Conservation (phyloP, 2,113 vertebrate genomes). For the Uropsilus gracilis region DNA sequence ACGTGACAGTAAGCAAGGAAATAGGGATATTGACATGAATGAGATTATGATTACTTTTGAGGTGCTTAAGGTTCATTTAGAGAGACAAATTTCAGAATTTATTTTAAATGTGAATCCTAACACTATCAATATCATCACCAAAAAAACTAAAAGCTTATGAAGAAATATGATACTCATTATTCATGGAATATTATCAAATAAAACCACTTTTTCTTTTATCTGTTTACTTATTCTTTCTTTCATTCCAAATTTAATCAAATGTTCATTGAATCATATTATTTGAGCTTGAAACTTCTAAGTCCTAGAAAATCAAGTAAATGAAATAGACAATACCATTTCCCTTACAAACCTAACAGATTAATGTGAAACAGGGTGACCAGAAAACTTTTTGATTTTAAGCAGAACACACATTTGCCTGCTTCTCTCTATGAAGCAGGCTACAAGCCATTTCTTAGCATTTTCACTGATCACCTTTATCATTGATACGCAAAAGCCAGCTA, state of each 20-base stretch:
- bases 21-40: not conserved
- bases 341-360: not conserved
- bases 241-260: not conserved
- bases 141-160: too few species aligned
- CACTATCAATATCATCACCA: not conserved
- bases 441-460: too few species aligned
- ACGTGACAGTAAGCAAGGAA: not conserved
- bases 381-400: too few species aligned
- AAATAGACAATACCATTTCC: not conserved
- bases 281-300: not conserved
- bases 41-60: not conserved
- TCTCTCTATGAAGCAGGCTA: too few species aligned
- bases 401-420: too few species aligned
- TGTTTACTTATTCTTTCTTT: not conserved
- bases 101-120: not conserved
- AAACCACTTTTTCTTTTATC: not conserved
- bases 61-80: not conserved
- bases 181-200: conserved; percentile 25
- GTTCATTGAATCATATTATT: not conserved
- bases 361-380: too few species aligned
- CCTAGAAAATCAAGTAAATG: not conserved
- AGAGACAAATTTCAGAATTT: not conserved
- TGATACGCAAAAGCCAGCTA: too few species aligned
- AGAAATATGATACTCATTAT: not conserved
- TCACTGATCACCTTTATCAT: too few species aligned